Conservation (phyloP, 2,797 vertebrate genomes). For the Syngnathus acus region DNA sequence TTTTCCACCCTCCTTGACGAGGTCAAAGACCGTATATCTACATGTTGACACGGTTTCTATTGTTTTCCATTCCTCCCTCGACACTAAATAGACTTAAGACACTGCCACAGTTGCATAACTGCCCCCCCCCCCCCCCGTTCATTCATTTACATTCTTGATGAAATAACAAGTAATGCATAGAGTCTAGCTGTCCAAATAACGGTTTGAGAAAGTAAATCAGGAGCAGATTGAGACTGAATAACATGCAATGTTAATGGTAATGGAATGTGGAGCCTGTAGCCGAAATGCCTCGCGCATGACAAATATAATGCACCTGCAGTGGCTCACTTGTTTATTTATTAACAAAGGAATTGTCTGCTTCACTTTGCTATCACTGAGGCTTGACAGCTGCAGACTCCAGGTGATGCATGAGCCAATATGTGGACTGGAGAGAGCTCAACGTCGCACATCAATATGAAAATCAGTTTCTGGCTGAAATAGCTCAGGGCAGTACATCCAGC, state of each 20-base stretch:
- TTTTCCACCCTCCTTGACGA: conserved; percentile 11
- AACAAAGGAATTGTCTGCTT: conserved; percentile 66
- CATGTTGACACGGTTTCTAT: conserved; percentile 4
- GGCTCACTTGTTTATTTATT: conserved; percentile 73
- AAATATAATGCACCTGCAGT: conserved; percentile 51
- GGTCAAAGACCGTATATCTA: conserved; percentile 28
- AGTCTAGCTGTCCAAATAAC: conserved; percentile 28
- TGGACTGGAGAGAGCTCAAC: conserved; percentile 66
- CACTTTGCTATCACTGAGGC: conserved; percentile 69
- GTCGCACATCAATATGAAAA: conserved; percentile 78
- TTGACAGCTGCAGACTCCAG: conserved; percentile 70
- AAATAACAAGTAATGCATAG: conserved; percentile 31
- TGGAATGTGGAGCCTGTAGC: conserved; percentile 46
- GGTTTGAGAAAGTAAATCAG: conserved; percentile 35
- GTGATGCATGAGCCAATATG: conserved; percentile 82
- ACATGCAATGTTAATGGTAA: conserved; percentile 64
- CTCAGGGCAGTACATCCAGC: conserved; percentile 64
- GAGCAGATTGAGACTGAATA: conserved; percentile 46
- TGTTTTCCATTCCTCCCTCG: neutral
- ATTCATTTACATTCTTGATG: conserved; percentile 25
- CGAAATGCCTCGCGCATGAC: conserved; percentile 30
- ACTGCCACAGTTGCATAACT: neutral
- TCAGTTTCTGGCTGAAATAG: conserved; percentile 72
- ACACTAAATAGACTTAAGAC: neutral
- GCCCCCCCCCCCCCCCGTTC: neutral